phyloP scores from a whole-genome alignment of 2,113 vertebrate genomes.

The Crotalus viridis region DNA sequence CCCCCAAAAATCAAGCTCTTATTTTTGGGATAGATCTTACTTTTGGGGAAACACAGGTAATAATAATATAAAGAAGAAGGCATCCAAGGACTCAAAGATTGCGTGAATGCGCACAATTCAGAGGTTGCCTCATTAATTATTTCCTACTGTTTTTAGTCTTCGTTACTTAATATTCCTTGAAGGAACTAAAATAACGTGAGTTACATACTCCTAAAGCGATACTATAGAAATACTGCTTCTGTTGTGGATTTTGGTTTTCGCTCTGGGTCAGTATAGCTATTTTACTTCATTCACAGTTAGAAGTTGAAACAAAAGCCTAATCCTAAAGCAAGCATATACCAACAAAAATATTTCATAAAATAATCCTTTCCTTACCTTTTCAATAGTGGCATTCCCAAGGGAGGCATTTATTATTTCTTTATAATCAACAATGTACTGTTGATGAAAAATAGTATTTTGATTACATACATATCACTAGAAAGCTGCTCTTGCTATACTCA shows the following conservation, averaged over 20 bases:
- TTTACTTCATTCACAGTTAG: neutral
- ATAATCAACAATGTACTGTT: conserved; percentile 21
- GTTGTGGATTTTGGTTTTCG: neutral
- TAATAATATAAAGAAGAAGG: neutral
- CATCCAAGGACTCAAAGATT: neutral
- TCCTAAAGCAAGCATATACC: neutral
- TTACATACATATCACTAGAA: neutral
- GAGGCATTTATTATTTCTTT: neutral
- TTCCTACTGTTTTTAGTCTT: neutral
- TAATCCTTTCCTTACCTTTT: neutral
- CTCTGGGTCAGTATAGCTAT: neutral
- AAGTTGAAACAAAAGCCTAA: neutral
- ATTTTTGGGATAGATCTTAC: too few species aligned
- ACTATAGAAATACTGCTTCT: neutral
- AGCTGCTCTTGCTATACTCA: neutral
- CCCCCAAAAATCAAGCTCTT: too few species aligned
- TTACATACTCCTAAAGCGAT: neutral
- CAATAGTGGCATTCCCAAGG: conserved; percentile 8
- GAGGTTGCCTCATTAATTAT: neutral
- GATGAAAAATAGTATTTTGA: neutral
- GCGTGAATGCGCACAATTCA: neutral
- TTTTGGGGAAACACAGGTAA: neutral
- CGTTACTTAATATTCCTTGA: neutral
- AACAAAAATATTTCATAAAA: neutral
- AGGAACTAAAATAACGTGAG: neutral